Percentiles rank a stretch among this genome's conserved stretches.
Evolutionary conservation across 2,797 vertebrate species (phyloP).

Genomic region (Numenius phaeopus): DNA sequence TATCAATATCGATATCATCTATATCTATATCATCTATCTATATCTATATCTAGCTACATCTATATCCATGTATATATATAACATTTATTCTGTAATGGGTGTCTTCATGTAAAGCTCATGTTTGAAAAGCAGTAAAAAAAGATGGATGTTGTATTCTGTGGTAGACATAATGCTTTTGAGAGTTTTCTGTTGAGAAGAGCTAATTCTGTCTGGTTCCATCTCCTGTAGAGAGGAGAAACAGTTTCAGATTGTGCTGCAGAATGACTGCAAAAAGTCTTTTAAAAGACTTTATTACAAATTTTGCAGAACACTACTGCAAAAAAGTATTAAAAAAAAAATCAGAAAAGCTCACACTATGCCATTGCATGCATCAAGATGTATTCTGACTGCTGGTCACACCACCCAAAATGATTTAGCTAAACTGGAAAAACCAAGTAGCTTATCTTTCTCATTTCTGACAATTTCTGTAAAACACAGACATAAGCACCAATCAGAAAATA

Average conservation of each 20-base stretch:
- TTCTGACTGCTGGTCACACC: background rate
- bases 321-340: background rate
- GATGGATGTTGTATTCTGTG: background rate
- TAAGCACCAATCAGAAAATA: background rate
- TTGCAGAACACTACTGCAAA: background rate
- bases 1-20: background rate
- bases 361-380: background rate
- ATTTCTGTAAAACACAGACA: background rate
- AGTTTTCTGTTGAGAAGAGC: background rate
- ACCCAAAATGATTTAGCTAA: background rate
- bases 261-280: background rate
- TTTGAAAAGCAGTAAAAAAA: background rate
- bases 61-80: no score
- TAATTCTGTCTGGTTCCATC: background rate
- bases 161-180: background rate
- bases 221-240: background rate
- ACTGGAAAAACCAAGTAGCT: background rate
- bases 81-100: background rate
- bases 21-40: background rate
- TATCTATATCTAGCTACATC: background rate
- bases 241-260: background rate
- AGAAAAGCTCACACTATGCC: rapidly evolving
- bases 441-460: background rate
- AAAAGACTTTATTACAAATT: background rate
- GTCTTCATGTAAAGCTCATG: background rate